phyloP scores from a whole-genome alignment of 1,140 invertebrate genomes.

The Adelges cooleyi region DNA sequence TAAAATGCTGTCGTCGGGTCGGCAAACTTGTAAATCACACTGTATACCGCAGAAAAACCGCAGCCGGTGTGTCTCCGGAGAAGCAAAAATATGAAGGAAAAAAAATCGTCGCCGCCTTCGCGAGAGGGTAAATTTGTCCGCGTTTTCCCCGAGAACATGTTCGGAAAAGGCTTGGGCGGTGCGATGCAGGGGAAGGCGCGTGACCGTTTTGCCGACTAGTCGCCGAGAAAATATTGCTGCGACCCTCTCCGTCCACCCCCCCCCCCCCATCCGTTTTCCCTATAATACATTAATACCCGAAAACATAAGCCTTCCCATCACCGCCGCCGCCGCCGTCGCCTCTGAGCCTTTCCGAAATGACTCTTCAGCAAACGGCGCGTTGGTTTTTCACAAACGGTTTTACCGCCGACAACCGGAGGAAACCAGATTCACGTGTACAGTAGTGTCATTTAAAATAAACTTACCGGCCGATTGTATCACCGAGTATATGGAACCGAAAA shows the following conservation, averaged over 20 bases:
- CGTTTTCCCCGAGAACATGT: conserved; percentile 9
- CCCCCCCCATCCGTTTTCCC: too few relatives aligned
- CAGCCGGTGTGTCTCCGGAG: not conserved
- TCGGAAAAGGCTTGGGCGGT: not conserved
- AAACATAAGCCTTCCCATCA: not conserved
- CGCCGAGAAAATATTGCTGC: conserved; percentile 12
- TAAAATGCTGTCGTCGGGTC: conserved; percentile 18
- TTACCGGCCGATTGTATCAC: too few relatives aligned
- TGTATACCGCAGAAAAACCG: not conserved
- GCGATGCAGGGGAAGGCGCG: not conserved
- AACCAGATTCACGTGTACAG: too few relatives aligned
- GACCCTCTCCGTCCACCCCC: not conserved
- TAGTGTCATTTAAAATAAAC: too few relatives aligned
- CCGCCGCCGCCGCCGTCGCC: not conserved
- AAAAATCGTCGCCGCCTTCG: not conserved
- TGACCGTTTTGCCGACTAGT: conserved; percentile 27
- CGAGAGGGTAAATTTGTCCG: conserved; percentile 25
- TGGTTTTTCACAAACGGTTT: too few relatives aligned
- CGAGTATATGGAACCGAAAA: too few relatives aligned
- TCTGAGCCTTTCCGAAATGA: not conserved
- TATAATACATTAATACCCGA: conserved; percentile 4
- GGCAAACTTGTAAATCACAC: conserved; percentile 26
- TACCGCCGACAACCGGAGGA: too few relatives aligned
- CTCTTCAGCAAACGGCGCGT: not conserved
- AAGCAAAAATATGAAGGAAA: not conserved